Evolutionary conservation across 2,888 invertebrate species (phyloP).

Genomic region (Drosophila dives): DNA sequence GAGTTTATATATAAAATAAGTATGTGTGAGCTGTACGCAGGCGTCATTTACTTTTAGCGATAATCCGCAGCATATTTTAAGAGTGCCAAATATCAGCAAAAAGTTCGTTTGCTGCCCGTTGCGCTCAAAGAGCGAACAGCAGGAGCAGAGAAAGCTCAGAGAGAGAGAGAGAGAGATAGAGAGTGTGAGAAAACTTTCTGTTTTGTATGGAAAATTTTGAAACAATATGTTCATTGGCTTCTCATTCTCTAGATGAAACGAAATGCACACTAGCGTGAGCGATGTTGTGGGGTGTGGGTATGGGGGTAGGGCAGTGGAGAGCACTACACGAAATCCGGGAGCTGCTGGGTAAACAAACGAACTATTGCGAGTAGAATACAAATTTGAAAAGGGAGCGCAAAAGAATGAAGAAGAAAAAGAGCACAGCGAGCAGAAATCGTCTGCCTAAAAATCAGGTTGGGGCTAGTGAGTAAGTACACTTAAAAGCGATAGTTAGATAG

Average conservation of each 20-base stretch:
- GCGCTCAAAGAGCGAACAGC: conserved; percentile 11
- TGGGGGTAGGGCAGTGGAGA: not conserved
- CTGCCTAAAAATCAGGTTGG: conserved; percentile 12
- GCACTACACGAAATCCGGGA: conserved; percentile 17
- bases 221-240: conserved; percentile 75
- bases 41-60: conserved; percentile 76
- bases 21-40: conserved; percentile 56
- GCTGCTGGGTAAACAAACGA: conserved; percentile 58
- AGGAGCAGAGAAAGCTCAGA: not conserved
- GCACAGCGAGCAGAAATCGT: conserved; percentile 16
- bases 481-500: not conserved
- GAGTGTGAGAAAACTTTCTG: not conserved
- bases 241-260: conserved; percentile 37
- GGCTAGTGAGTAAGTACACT: not conserved
- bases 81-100: conserved; percentile 83
- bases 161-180: not conserved
- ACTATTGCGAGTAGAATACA: conserved; percentile 46
- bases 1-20: conserved; percentile 12
- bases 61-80: conserved; percentile 84
- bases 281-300: conserved; percentile 4
- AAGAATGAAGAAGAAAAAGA: conserved; percentile 17
- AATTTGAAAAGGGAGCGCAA: conserved; percentile 10
- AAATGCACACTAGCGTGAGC: conserved; percentile 69
- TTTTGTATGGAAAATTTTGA: conserved; percentile 23
- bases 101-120: conserved; percentile 66